Conservation (phyloP, 2,113 vertebrate genomes). For the Brachypteracias leptosomus region DNA sequence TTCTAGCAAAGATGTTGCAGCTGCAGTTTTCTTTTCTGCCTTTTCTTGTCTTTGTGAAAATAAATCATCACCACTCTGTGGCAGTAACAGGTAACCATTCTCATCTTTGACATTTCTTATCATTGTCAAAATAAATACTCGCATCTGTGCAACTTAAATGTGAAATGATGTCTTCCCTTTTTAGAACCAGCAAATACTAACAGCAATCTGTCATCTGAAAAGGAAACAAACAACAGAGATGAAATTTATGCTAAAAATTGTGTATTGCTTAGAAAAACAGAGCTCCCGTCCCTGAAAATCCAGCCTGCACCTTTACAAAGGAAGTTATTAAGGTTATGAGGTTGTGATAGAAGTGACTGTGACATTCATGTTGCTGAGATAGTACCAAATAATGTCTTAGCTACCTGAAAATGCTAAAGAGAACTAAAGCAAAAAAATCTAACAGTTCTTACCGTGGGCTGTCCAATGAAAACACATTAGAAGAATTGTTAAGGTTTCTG, state of each 20-base stretch:
- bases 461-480: background rate
- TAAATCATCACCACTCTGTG: slow-evolving; percentile 27
- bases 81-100: slow-evolving; percentile 19
- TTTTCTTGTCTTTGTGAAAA: slow-evolving; percentile 42
- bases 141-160: slow-evolving; percentile 35
- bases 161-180: background rate
- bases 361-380: background rate
- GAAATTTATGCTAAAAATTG: background rate
- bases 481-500: background rate
- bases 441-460: background rate
- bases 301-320: background rate
- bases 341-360: background rate
- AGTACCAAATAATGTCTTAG: background rate
- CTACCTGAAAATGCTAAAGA: background rate
- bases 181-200: background rate
- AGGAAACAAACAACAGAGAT: background rate
- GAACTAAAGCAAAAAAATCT: background rate
- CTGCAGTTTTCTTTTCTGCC: slow-evolving; percentile 38
- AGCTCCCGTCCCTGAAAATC: background rate
- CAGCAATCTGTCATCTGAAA: slow-evolving; percentile 2
- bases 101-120: background rate
- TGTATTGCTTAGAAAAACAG: background rate
- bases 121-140: slow-evolving; percentile 51
- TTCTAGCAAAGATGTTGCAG: slow-evolving; percentile 47
- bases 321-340: background rate